Conservation (phyloP, 2,113 vertebrate genomes). For the Gracilinanus agilis region DNA sequence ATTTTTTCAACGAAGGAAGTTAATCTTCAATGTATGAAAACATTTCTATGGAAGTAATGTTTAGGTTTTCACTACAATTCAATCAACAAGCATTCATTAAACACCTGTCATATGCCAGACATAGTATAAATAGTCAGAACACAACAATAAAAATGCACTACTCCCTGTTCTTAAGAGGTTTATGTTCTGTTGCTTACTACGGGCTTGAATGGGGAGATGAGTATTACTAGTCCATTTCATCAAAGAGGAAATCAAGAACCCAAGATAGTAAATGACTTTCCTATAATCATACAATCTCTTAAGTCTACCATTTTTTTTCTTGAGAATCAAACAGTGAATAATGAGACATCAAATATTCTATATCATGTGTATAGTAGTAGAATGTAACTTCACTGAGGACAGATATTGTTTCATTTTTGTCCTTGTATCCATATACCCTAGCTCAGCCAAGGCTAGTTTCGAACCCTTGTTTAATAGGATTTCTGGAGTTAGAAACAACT, state of each 20-base stretch:
- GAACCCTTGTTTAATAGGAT: conserved; percentile 2
- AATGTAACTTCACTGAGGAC: not conserved
- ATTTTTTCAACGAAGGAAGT: not conserved
- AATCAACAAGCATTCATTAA: conserved; percentile 71
- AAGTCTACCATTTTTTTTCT: not conserved
- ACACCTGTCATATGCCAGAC: conserved; percentile 35
- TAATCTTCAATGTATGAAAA: not conserved
- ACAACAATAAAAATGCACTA: not conserved
- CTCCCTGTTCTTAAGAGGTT: not conserved
- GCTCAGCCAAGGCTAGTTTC: not conserved
- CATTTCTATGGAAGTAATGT: not conserved
- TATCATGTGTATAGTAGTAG: not conserved
- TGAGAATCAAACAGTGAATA: not conserved
- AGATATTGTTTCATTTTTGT: not conserved
- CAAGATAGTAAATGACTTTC: not conserved
- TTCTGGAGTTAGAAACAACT: conserved; percentile 17
- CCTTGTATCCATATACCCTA: not conserved
- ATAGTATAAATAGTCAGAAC: conserved; percentile 4
- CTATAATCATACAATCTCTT: not conserved
- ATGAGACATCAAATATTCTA: not conserved
- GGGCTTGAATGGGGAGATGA: not conserved
- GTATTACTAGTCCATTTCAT: not conserved
- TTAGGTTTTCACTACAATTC: not conserved
- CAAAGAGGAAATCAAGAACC: not conserved
- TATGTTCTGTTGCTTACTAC: not conserved